Base-by-base conservation (phyloP, 2,797 vertebrate genomes). In the Onychomys torridus region DNA sequence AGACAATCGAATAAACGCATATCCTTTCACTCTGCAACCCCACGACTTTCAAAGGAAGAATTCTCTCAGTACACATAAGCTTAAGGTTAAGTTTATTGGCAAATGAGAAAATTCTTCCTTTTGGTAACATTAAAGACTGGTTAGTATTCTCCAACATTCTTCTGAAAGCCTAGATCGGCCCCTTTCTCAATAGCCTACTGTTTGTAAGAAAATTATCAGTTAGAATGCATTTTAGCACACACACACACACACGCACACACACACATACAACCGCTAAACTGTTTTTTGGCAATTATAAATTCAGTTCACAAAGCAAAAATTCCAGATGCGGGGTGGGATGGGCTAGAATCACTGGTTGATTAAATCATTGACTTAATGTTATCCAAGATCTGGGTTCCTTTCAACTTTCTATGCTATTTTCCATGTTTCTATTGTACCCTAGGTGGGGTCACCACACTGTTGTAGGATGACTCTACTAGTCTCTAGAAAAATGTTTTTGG, bases 71-170 rank as follows among this genome's bases (percentile, higher is more conserved):
- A 32, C 34, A 71, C 61, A 76, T 61, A 73, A 69, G 82, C 77
- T 12, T n/a, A 55, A 92, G 71, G 63, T 37, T 32, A 88, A 84
- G 13, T 89, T 63, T 81, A 81, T 90, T 40, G 90, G 90, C 93
- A 79, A 94, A 34, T 85, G 34, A 17, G 16, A 90, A 94, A 94
- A 40, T 84, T 19, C 23, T 79, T 46, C 55, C 5, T 87, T n/a
- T 90, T 11, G 37, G 86, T 49, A 75, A 37, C 21, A 2, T 71
- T 94, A 43, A 79, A 90, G 63, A 32, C 16, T 76, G 10, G 73
- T 59, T 52, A 67, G 25, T 83, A 14, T 84, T 92, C 79, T 93
- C 23, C 23, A 69, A 40, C 40, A 46, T 69, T 49, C 59, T 43
- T 81, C 55, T 59, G 5, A 86, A 71, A 77, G 9, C 37, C 55